Conservation (phyloP, 2,888 invertebrate species). For the Acleris holmiana region DNA sequence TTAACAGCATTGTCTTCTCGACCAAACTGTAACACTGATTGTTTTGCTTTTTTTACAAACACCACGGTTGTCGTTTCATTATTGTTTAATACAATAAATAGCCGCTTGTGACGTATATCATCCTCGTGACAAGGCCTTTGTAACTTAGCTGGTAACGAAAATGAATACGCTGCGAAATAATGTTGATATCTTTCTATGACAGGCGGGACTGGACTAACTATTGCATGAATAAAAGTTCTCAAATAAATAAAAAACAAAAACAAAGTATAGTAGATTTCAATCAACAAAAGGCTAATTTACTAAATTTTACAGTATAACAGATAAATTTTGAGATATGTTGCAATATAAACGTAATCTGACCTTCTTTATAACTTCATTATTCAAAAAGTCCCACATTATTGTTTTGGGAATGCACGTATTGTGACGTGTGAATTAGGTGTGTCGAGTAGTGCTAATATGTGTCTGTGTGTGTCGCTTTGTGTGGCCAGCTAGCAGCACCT, state of each 20-base stretch:
- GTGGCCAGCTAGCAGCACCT: constrained; percentile 82
- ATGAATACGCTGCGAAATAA: constrained; percentile 13
- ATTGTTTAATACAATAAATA: constrained; percentile 25
- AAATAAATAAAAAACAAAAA: constrained; percentile 30
- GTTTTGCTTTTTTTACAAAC: constrained; percentile 50
- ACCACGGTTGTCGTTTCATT: constrained; percentile 34
- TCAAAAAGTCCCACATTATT: constrained; percentile 27
- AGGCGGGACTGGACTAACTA: constrained; percentile 18
- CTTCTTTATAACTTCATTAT: constrained; percentile 1
- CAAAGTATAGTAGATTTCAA: constrained; percentile 18
- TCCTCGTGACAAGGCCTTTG: constrained; percentile 29
- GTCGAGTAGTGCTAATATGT: constrained; percentile 75
- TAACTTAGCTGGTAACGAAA: constrained; percentile 16
- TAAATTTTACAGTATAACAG: constrained; percentile 26
- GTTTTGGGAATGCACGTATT: constrained; percentile 34
- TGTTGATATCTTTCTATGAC: constrained; percentile 13
- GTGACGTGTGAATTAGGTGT: constrained; percentile 42
- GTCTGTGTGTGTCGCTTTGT: constrained; percentile 77
- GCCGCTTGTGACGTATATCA: constrained; percentile 21
- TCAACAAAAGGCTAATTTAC: constrained; percentile 33
- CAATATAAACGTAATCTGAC: constrained; percentile 28
- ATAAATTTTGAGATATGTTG: constrained; percentile 24
- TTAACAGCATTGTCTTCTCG: constrained; percentile 70
- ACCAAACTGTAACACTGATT: constrained; percentile 61
- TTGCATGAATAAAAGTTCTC: constrained; percentile 38